A percentile compares a stretch with the other conserved stretches of the same genome.
These are phyloP conservation scores for Linnaemya tessellans DNA, from an alignment of 2,888 invertebrate genomes.

Conservation along the genomic window DNA sequence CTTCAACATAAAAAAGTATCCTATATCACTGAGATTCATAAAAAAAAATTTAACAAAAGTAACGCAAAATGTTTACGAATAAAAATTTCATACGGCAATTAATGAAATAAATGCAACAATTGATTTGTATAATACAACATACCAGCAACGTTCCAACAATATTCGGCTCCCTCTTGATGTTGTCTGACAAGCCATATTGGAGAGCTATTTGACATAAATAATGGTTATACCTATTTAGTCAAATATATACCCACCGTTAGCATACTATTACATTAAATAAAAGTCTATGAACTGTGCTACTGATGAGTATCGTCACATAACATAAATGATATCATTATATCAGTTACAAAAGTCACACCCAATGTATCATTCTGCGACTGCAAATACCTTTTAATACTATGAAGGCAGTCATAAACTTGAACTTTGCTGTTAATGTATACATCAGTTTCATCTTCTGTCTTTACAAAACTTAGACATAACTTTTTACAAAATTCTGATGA, in stretches of 20 bases:
- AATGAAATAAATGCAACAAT: too few relatives aligned
- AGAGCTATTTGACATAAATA: background rate
- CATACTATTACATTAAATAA: background rate
- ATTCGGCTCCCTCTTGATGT: too few relatives aligned
- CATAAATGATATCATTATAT: background rate
- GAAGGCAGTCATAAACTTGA: conserved; percentile 6
- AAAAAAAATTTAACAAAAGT: too few relatives aligned
- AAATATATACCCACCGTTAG: background rate
- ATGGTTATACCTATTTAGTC: background rate
- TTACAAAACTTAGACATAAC: background rate
- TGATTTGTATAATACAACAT: too few relatives aligned
- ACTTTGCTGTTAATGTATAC: background rate
- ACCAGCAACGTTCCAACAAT: too few relatives aligned
- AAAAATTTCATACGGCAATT: too few relatives aligned
- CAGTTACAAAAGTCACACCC: background rate
- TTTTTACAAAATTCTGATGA: background rate
- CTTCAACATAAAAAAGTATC: too few relatives aligned
- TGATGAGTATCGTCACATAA: background rate
- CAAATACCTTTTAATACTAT: background rate
- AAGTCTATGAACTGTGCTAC: background rate
- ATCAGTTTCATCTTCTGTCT: background rate
- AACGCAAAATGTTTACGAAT: too few relatives aligned
- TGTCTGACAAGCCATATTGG: too few relatives aligned
- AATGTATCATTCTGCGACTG: background rate
- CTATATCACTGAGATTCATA: too few relatives aligned